A percentile compares a stretch with the other conserved stretches of the same genome.
phyloP scores from a whole-genome alignment of 1,140 invertebrate species.

The Drosophila ogumai region DNA sequence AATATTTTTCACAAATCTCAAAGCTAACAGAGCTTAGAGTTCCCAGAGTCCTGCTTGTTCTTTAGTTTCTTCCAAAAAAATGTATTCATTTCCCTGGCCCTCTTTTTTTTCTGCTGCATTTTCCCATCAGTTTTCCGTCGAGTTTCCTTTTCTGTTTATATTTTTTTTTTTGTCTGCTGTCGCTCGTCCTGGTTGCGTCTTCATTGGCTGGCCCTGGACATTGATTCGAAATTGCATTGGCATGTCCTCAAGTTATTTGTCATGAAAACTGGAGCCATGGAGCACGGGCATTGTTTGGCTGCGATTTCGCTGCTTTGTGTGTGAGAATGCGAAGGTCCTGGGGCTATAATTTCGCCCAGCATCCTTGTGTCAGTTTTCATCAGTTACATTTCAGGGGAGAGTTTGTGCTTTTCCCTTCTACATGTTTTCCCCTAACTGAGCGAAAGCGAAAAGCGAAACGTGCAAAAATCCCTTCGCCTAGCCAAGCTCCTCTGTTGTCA shows the following conservation, averaged over 20 bases:
- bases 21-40: too few species aligned
- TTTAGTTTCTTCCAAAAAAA: not conserved
- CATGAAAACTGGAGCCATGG: not conserved
- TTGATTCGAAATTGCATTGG: slow-evolving; percentile 72
- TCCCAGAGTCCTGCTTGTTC: too few species aligned
- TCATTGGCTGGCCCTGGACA: slow-evolving; percentile 49
- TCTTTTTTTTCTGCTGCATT: not conserved
- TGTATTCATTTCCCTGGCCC: not conserved
- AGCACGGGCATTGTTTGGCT: slow-evolving; percentile 31
- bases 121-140: not conserved
- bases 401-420: too few species aligned
- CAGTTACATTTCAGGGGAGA: slow-evolving; percentile 49
- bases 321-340: slow-evolving; percentile 57
- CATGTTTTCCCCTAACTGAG: slow-evolving; percentile 14
- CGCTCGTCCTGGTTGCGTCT: not conserved
- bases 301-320: slow-evolving; percentile 59
- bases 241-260: slow-evolving; percentile 78
- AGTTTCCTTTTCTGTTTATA: not conserved
- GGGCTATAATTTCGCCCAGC: slow-evolving; percentile 73
- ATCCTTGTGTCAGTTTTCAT: slow-evolving; percentile 72
- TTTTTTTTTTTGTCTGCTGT: not conserved
- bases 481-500: slow-evolving; percentile 65
- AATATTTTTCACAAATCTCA: not conserved
- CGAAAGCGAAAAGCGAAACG: slow-evolving; percentile 49
- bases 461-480: slow-evolving; percentile 61